A percentile compares a stretch with the other conserved stretches of the same genome.
These are phyloP conservation scores for Chrysemys picta DNA, from an alignment of 2,113 vertebrate genomes.

Conservation along the genomic window DNA sequence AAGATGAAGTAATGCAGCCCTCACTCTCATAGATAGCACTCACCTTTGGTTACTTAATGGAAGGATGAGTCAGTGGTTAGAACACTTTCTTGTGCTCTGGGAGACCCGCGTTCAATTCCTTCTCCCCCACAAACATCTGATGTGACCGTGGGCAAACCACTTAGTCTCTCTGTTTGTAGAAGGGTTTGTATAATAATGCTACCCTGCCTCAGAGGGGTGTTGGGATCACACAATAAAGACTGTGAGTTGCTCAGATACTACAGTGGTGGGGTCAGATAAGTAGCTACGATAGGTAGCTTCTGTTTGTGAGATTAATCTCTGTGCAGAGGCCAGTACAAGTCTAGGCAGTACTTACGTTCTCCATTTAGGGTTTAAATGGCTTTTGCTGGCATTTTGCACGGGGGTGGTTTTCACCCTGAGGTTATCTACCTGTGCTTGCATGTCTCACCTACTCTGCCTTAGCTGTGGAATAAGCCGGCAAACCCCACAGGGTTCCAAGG, in stretches of 20 bases:
- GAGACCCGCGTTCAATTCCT: background rate
- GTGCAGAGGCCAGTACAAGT: background rate
- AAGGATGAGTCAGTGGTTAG: background rate
- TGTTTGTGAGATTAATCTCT: background rate
- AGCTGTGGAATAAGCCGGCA: background rate
- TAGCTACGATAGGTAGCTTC: background rate
- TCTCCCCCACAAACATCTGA: background rate
- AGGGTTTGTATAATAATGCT: background rate
- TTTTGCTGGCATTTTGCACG: background rate
- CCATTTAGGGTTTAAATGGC: background rate
- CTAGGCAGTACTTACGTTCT: background rate
- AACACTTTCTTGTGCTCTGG: background rate
- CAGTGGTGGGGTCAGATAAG: background rate
- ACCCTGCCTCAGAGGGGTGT: too few relatives aligned
- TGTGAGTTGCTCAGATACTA: background rate
- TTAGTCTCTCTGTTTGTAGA: background rate
- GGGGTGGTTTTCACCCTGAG: background rate
- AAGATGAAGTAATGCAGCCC: background rate
- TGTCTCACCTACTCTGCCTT: rapidly evolving
- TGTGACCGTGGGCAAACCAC: background rate
- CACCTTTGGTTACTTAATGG: background rate
- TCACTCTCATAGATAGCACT: background rate
- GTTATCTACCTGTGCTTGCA: background rate
- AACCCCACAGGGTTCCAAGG: background rate
- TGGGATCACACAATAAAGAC: background rate